These are phyloP conservation scores for Nymphalis c-album DNA, from an alignment of 2,888 invertebrate genomes.

Conservation along the genomic window DNA sequence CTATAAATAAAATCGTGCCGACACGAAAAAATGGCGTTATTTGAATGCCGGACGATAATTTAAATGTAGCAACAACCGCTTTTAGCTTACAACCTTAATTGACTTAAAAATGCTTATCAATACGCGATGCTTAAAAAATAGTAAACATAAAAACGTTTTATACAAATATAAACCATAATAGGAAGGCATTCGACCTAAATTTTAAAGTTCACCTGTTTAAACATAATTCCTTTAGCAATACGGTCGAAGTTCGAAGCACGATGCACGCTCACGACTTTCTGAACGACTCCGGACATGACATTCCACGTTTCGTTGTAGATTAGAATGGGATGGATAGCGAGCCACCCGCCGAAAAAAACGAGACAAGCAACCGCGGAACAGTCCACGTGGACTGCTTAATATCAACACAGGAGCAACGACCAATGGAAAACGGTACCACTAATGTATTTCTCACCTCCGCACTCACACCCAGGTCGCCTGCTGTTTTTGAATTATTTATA, in stretches of 20 bases:
- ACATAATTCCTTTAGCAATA: slow-evolving; percentile 61
- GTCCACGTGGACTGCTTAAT: slow-evolving; percentile 82
- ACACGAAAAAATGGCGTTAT: slow-evolving; percentile 81
- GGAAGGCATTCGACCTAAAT: slow-evolving; percentile 43
- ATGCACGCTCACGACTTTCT: slow-evolving; percentile 82
- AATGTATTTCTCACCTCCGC: slow-evolving; percentile 83
- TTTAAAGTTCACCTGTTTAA: slow-evolving; percentile 40
- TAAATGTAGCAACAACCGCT: slow-evolving; percentile 82
- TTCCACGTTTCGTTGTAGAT: slow-evolving; percentile 82
- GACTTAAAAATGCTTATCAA: slow-evolving; percentile 82
- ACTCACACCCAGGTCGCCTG: slow-evolving; percentile 76
- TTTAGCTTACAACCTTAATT: slow-evolving; percentile 82
- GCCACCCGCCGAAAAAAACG: slow-evolving; percentile 75
- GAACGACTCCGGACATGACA: slow-evolving; percentile 82
- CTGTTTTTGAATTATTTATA: slow-evolving; percentile 64
- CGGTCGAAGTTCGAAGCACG: slow-evolving; percentile 71
- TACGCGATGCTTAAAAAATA: slow-evolving; percentile 49
- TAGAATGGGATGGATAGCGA: slow-evolving; percentile 79
- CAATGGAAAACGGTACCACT: slow-evolving; percentile 82
- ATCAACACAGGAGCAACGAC: slow-evolving; percentile 81
- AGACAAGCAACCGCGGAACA: slow-evolving; percentile 75
- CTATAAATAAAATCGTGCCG: slow-evolving; percentile 79
- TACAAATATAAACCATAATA: slow-evolving; percentile 50
- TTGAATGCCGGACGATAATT: slow-evolving; percentile 81
- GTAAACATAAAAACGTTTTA: slow-evolving; percentile 43